Base-by-base conservation (phyloP, 2,888 invertebrate species). In the Nymphalis c-album region DNA sequence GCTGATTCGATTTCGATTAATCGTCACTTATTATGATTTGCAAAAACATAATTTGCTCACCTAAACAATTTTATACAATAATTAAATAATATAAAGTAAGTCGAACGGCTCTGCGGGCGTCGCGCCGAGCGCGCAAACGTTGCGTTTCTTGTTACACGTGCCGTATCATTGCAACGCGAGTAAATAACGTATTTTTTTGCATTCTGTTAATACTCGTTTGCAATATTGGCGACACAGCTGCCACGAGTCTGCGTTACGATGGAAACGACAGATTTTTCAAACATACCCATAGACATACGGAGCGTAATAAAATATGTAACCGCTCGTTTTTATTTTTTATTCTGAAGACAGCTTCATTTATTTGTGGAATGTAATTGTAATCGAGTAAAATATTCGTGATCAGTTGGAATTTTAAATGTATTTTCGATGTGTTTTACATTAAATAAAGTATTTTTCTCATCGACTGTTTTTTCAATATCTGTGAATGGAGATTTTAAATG, bases 171-270 rank as follows among this genome's bases (percentile, higher is more conserved):
- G 57, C 35, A 35, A 13, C 57, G 35, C 18, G n/a, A 26, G 26
- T 53, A 53, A 57, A 31, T 35, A 57, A 57, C 35, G 35, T 40
- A 18, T 8, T 31, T 55, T 35, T 55, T 57, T 57, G 10, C 10
- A 31, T 13, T 17, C 31, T 18, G 18, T 57, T 57, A 18, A 57
- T 57, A 40, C 17, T 55, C 17, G 17, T 55, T 58, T 59, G 50
- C 59, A 51, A 60, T 59, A 64, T 59, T 60, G 26, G 31, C 45
- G 58, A 58, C 58, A 63, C 35, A 35, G 35, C 47, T 48, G 47
- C 35, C 45, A 18, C 18, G 18, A 31, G 55, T 18, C 35, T 40
- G 57, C 18, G 40, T 35, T 57, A 57, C 57, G 57, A 57, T 10
- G 57, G 40, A 48, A n/a, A 31, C 18, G n/a, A 26, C 50, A 18